These are phyloP conservation scores for Psammodynastes pulverulentus DNA, from an alignment of 2,113 vertebrate species.

Conservation along the genomic window DNA sequence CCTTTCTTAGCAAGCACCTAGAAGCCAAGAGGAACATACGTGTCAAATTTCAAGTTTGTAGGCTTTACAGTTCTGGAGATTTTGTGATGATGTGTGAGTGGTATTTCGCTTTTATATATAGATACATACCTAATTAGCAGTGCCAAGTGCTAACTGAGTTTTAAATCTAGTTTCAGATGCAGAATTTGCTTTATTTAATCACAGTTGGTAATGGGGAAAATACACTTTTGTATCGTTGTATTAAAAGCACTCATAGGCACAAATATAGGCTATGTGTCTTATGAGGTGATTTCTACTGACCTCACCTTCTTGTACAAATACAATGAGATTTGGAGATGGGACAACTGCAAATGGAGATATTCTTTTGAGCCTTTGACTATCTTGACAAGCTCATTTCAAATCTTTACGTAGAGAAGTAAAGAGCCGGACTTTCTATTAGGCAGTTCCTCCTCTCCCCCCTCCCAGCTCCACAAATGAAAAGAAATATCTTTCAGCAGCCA, in stretches of 20 bases:
- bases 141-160: not conserved
- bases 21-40: too few species aligned
- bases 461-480: not conserved
- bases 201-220: not conserved
- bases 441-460: not conserved
- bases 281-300: not conserved
- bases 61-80: too few species aligned
- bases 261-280: not conserved
- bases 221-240: not conserved
- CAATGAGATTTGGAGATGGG: not conserved
- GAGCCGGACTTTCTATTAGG: not conserved
- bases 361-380: not conserved
- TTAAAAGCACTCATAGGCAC: not conserved
- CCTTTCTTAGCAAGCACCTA: too few species aligned
- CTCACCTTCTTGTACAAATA: not conserved
- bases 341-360: not conserved
- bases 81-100: too few species aligned
- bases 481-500: not conserved
- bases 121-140: not conserved
- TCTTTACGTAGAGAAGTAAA: not conserved
- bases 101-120: too few species aligned
- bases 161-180: not conserved
- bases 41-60: too few species aligned
- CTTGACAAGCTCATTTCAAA: not conserved
- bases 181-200: not conserved